phyloP scores from a whole-genome alignment of 2,888 invertebrate species.

The Cheilosia scutellata region DNA sequence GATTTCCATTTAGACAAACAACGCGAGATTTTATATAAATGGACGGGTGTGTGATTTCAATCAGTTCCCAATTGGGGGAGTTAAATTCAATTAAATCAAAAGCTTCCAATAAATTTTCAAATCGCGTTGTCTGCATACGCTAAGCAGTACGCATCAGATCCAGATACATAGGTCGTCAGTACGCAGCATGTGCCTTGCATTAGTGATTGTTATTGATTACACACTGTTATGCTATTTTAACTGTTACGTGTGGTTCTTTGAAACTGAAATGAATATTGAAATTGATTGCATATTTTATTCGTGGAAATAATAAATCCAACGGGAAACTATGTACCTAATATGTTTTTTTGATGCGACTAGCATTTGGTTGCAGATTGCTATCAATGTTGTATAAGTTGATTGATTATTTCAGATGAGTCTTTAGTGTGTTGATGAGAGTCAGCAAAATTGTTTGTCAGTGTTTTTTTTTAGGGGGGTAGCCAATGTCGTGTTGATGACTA shows the following conservation, averaged over 20 bases:
- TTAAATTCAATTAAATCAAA: conserved; percentile 49
- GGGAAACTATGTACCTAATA: background rate
- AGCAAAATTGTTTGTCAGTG: background rate
- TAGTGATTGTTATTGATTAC: conserved; percentile 14
- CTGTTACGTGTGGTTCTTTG: conserved; percentile 2
- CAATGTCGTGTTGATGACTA: no score
- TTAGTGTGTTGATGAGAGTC: background rate
- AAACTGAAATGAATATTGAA: conserved; percentile 4
- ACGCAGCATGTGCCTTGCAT: background rate
- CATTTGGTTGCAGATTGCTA: conserved; percentile 18
- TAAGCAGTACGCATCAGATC: background rate
- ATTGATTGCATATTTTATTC: conserved; percentile 12
- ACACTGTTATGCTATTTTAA: background rate
- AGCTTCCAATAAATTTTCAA: conserved; percentile 31
- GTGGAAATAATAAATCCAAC: background rate
- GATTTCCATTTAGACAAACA: conserved; percentile 23
- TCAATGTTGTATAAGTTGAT: background rate
- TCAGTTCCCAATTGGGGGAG: conserved; percentile 15
- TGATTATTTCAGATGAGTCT: background rate
- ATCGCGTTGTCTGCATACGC: background rate
- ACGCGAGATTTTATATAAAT: background rate
- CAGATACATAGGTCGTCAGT: background rate
- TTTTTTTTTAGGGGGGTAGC: background rate
- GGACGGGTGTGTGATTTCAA: conserved; percentile 22
- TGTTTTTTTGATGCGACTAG: background rate